Percentiles rank a stretch among this genome's conserved stretches.
These are phyloP conservation scores for Drosophila mimetica DNA, from an alignment of 2,888 invertebrate genomes.

Conservation along the genomic window DNA sequence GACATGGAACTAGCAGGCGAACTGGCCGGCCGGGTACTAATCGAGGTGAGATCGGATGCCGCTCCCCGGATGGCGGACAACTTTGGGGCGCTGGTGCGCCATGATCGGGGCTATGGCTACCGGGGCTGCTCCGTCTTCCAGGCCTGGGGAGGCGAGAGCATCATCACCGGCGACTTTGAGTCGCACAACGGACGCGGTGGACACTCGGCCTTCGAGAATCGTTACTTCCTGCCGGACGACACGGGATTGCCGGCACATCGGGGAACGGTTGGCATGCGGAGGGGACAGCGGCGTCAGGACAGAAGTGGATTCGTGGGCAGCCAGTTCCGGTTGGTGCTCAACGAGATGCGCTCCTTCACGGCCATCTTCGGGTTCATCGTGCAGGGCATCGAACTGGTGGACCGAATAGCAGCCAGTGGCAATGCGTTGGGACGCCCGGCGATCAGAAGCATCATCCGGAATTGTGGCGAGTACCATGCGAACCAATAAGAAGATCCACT, in stretches of 20 bases:
- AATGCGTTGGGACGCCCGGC: slow-evolving; percentile 92
- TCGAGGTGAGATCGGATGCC: slow-evolving; percentile 91
- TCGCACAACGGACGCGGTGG: slow-evolving; percentile 92
- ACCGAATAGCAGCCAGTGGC: slow-evolving; percentile 91
- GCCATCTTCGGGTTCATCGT: slow-evolving; percentile 93
- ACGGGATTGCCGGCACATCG: slow-evolving; percentile 90
- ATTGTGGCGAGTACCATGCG: slow-evolving; percentile 90
- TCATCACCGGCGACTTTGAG: slow-evolving; percentile 93
- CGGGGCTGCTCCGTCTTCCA: slow-evolving; percentile 92
- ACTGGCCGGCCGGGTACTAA: slow-evolving; percentile 89
- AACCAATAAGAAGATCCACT: slow-evolving; percentile 9
- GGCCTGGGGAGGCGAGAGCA: slow-evolving; percentile 93
- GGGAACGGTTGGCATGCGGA: slow-evolving; percentile 92
- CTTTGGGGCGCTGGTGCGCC: slow-evolving; percentile 89
- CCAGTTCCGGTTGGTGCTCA: slow-evolving; percentile 92
- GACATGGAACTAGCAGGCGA: slow-evolving; percentile 90
- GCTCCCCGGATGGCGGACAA: slow-evolving; percentile 93
- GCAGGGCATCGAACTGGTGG: slow-evolving; percentile 91
- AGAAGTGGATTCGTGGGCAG: slow-evolving; percentile 93
- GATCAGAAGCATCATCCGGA: slow-evolving; percentile 89
- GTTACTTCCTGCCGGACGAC: slow-evolving; percentile 92
- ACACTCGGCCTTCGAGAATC: slow-evolving; percentile 90
- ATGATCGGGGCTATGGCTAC: slow-evolving; percentile 91
- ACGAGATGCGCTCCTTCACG: slow-evolving; percentile 93
- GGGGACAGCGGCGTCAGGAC: slow-evolving; percentile 90